phyloP scores from a whole-genome alignment of 2,888 invertebrate species.

The Diarsia brunnea region DNA sequence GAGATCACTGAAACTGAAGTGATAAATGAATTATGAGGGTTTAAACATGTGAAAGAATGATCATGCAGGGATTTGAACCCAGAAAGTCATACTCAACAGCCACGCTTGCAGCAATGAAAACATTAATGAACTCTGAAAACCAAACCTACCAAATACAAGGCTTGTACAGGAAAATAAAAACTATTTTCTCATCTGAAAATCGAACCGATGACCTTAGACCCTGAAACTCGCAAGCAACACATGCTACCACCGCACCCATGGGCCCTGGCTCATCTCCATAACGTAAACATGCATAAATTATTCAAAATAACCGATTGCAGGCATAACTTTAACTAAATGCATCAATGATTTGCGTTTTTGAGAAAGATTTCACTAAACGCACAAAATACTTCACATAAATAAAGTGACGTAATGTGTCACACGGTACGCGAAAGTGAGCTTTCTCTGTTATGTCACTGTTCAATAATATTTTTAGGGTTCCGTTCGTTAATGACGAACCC shows the following conservation, averaged over 20 bases:
- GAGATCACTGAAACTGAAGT: not conserved
- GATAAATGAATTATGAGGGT: not conserved
- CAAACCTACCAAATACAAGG: not conserved
- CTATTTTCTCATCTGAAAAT: not conserved
- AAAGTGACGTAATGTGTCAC: constrained; percentile 58
- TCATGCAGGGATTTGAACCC: constrained; percentile 30
- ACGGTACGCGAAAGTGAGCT: constrained; percentile 55
- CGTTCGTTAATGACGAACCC: not conserved
- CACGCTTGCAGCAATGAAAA: not conserved
- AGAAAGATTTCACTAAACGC: constrained; percentile 61
- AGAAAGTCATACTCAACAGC: not conserved
- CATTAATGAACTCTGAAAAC: not conserved
- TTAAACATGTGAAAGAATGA: not conserved
- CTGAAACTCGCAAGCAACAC: not conserved
- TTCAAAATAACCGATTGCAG: constrained; percentile 24
- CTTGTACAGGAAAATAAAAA: not conserved
- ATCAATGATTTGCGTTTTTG: constrained; percentile 61
- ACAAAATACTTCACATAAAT: constrained; percentile 60
- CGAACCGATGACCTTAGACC: not conserved
- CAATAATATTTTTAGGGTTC: constrained; percentile 56
- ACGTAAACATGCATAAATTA: constrained; percentile 11
- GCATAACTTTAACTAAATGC: constrained; percentile 34
- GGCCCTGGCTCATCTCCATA: not conserved
- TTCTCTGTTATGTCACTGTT: constrained; percentile 65
- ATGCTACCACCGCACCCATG: constrained; percentile 9